Conservation (phyloP, 1,140 invertebrate species). For the Tetraneura akinire region DNA sequence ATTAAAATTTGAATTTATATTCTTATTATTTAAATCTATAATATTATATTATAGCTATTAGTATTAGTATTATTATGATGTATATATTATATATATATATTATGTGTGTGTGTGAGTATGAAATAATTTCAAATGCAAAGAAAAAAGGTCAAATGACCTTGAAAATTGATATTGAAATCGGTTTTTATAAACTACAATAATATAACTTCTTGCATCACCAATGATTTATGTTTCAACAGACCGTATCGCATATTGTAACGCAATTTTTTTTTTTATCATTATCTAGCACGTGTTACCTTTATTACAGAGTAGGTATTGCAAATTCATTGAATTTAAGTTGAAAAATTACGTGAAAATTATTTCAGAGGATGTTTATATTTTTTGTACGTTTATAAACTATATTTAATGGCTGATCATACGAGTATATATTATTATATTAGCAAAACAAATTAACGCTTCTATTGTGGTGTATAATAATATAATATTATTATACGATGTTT, state of each 20-base stretch:
- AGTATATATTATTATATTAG: slow-evolving; percentile 12
- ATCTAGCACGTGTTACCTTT: background rate
- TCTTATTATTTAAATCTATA: too few relatives aligned
- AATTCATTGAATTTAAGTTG: background rate
- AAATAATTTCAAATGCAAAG: slow-evolving; percentile 8
- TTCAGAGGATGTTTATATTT: too few relatives aligned
- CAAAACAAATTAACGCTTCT: background rate
- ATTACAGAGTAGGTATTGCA: background rate
- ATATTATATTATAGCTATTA: too few relatives aligned
- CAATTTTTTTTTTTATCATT: background rate
- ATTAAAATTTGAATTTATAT: too few relatives aligned
- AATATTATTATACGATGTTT: too few relatives aligned
- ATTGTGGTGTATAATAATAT: background rate
- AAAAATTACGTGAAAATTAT: too few relatives aligned
- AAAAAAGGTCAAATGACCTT: slow-evolving; percentile 21
- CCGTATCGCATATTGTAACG: slow-evolving; percentile 31
- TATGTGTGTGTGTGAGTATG: too few relatives aligned
- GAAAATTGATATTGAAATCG: slow-evolving; percentile 36
- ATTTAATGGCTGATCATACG: background rate
- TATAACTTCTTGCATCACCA: slow-evolving; percentile 15
- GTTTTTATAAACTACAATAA: slow-evolving; percentile 28
- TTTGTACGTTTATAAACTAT: background rate
- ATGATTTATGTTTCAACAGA: slow-evolving; percentile 29
- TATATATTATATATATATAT: too few relatives aligned
- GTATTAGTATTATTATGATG: too few relatives aligned